A percentile compares a stretch with the other conserved stretches of the same genome.
phyloP scores from a whole-genome alignment of 2,888 invertebrate genomes.

The Cenopis cana region DNA sequence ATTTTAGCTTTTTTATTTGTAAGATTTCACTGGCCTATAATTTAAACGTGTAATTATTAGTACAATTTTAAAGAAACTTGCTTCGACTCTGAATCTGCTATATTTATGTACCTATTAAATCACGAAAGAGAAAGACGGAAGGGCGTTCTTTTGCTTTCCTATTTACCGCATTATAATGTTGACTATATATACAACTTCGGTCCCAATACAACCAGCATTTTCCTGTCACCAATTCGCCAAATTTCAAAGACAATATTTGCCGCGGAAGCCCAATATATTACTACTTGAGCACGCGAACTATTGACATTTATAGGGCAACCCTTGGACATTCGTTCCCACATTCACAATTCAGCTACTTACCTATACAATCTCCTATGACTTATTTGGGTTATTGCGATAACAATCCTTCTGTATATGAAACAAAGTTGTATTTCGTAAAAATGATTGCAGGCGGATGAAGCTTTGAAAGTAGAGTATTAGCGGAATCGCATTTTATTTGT shows the following conservation, averaged over 20 bases:
- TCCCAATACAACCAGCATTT: not conserved
- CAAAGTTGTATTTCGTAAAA: not conserved
- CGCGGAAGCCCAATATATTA: slow-evolving; percentile 16
- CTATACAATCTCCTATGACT: not conserved
- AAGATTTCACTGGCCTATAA: no score
- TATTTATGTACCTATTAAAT: not conserved
- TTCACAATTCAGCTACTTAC: slow-evolving; percentile 3
- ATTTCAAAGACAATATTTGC: slow-evolving; percentile 18
- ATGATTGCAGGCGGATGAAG: not conserved
- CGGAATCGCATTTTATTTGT: slow-evolving; percentile 26
- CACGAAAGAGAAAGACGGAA: not conserved
- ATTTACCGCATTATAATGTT: not conserved
- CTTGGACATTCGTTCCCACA: slow-evolving; percentile 11
- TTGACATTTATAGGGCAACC: slow-evolving; percentile 34
- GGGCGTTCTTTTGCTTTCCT: not conserved
- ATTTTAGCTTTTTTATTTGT: no score
- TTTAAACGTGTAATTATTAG: no score
- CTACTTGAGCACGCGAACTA: slow-evolving; percentile 32
- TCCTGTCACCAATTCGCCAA: not conserved
- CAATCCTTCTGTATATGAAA: not conserved
- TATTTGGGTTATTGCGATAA: no score
- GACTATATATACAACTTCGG: not conserved
- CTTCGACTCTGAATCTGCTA: no score
- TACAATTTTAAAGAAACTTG: no score
- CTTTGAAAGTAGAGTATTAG: slow-evolving; percentile 16